Base-by-base conservation (phyloP, 2,113 vertebrate species). In the Mionectes macconnelli region DNA sequence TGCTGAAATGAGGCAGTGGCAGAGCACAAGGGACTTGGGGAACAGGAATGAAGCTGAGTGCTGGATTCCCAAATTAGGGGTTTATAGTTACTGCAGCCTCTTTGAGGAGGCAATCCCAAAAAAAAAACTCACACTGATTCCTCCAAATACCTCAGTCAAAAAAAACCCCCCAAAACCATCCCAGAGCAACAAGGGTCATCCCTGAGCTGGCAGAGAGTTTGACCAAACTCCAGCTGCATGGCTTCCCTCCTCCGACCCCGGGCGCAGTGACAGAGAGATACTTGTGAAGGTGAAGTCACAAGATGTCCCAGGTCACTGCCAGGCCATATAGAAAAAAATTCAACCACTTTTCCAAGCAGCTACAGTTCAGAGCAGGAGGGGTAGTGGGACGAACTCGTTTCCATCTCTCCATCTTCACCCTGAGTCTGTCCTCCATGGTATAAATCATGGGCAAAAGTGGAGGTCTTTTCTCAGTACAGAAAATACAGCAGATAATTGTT, bases 241-340 rank as follows among this genome's bases (percentile, higher is more conserved):
- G 17, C 60, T 75, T 95, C 49, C 25, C 7, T 70, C 4, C 39
- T 52, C 44, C 0, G 0, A 33, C 79, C 28, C 52, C 30, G 44
- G 59, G 53, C 13, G 28, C 21, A 0, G 0, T 4, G 19, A 20
- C 0, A 4, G 28, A 57, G 60, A 75, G 33, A 12, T 18, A 12
- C 6, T 70, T 53, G 39, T 0, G 0, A 31, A 25, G 25, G 14
- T 14, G 22, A 84, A 56, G 57, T 28, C 39, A 16, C 1, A 25
- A 50, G 44, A 42, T 90, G 44, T 15, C 24, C 28, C 30, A 68
- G 21, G n/a, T 33, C 19, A 22, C 33, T 63, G 53, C 16, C 35
- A 55, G 35, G 25, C 14, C 4, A 9, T 25, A 2, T 0, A 25
- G 23, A 14, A 42, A 14, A 31, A 18, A 87, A 81, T 57, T 40